phyloP scores from a whole-genome alignment of 2,888 invertebrate genomes.

The Diarsia rubi region DNA sequence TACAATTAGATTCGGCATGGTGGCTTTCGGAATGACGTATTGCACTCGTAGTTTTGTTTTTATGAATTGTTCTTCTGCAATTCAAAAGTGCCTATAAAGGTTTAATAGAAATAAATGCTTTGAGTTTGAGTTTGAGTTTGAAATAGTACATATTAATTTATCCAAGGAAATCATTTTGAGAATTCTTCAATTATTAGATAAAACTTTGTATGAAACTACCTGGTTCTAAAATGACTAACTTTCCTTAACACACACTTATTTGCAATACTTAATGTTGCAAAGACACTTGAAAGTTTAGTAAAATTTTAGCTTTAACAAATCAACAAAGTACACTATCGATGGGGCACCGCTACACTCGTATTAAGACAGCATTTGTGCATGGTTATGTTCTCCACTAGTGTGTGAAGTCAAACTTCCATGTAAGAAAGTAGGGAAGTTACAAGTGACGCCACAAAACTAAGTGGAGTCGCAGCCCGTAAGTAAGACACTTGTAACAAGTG shows the following conservation, averaged over 20 bases:
- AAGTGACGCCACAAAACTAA: conserved; percentile 24
- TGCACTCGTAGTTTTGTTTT: too few relatives aligned
- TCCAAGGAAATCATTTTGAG: neutral
- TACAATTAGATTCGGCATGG: too few relatives aligned
- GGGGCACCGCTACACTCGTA: neutral
- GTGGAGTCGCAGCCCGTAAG: conserved; percentile 16
- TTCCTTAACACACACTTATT: neutral
- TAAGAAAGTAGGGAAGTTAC: neutral
- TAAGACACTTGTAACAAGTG: conserved; percentile 41
- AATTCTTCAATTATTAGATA: neutral
- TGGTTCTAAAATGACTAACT: neutral
- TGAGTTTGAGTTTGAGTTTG: too few relatives aligned
- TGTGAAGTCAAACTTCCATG: conserved; percentile 11
- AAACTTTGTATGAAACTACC: neutral
- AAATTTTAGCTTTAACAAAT: neutral
- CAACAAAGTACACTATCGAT: neutral
- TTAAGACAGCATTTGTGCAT: neutral
- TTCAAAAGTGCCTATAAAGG: too few relatives aligned
- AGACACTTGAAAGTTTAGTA: neutral
- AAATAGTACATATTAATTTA: neutral
- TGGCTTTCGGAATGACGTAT: too few relatives aligned
- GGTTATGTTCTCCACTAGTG: neutral
- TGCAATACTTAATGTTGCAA: neutral
- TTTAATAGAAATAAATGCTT: too few relatives aligned
- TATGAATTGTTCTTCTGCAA: too few relatives aligned